Base-by-base conservation (phyloP, 2,888 invertebrate species). In the Dascillus cervinus region DNA sequence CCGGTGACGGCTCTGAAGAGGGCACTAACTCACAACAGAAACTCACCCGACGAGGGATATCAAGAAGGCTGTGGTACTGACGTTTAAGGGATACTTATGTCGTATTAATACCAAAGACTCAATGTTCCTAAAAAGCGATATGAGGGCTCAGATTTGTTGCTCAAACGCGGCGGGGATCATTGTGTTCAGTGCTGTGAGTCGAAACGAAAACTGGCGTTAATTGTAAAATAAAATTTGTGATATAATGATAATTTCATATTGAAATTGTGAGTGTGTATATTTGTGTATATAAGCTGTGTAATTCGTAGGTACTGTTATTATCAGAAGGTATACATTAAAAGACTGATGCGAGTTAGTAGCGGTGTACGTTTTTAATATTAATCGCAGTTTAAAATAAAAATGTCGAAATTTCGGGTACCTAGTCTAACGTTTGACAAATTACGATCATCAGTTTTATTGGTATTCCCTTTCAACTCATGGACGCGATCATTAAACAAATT, bases 41-140 rank as follows among this genome's bases (percentile, higher is more conserved):
- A 86, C 62, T 84, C 89, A 12, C 83, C 87, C 22, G 91, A 91
- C 57, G 90, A 91, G 65, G 87, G 88, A 41, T 90, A 89, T 63
- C 89, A 89, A 64, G 90, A 90, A 68, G 90, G 90, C 55, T 87
- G 88, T 66, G 89, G 89, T 48, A 90, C 90, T 47, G 89, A 90
- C 66, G 90, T 90, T 64, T 89, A 83, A 72, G 27, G 20, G 17
- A 15, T 32, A 32, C 33, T 26, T 22, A 11, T 15, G 26, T 28
- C 22, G 35, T 35, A 31, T 26, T 32, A 17, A 47, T 46, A 47
- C 47, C 47, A 47, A 47, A 47, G 47, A 46, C 43, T 45, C 26
- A 28, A 39, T 33, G 45, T 45, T 45, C 45, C 45, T 45, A 43
- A 32, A 26, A 40, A 31, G 37, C 31, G 26, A 26, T 29, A 20